Evolutionary conservation across 1,140 invertebrate genomes (phyloP), one percentile per base, ranked within the genome.

Genomic region (Drosophila equinoxialis): DNA sequence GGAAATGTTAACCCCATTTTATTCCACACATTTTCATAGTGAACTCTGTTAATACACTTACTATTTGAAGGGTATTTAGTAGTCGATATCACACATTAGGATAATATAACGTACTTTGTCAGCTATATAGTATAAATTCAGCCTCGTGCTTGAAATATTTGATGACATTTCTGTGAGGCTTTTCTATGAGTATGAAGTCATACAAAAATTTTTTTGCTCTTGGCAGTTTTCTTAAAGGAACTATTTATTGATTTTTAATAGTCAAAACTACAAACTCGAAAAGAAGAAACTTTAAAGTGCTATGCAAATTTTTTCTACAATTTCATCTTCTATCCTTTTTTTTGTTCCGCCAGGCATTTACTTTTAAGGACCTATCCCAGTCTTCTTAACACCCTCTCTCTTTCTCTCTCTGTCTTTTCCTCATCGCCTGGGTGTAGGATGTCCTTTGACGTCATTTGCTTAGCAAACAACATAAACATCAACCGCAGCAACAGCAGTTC

Each of bases 401-500:
- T 48, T 11, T 8, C 35, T 35, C 20, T 74, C 26, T 17, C 10
- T 42, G 8, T 55, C 10, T 59, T 7, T 26, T 14, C 2, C 3
- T 14, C 17, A 14, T 2, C 23, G 65, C 5, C n/a, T 33, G n/a
- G 51, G 51, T 42, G 35, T 68, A 66, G 54, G 37, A 65, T 74
- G 63, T 68, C 74, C 82, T 85, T 86, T 86, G 83, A 86, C 82
- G 82, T 86, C 82, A 86, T 86, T 82, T 75, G 68, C 48, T 62
- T 42, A 70, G 75, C 81, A 66, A 86, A 76, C 78, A 86, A 48
- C 45, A 20, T 48, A 48, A 48, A 48, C 14, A 48, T 48, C 10
- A 37, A 37, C 35, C 35, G 14, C 51, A 68, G 17, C 7, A 59
- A 39, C 64, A 30, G 30, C 30, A 30, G 30, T 30, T 30, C 30